phyloP scores from a whole-genome alignment of 2,113 vertebrate species.

The Equus quagga region DNA sequence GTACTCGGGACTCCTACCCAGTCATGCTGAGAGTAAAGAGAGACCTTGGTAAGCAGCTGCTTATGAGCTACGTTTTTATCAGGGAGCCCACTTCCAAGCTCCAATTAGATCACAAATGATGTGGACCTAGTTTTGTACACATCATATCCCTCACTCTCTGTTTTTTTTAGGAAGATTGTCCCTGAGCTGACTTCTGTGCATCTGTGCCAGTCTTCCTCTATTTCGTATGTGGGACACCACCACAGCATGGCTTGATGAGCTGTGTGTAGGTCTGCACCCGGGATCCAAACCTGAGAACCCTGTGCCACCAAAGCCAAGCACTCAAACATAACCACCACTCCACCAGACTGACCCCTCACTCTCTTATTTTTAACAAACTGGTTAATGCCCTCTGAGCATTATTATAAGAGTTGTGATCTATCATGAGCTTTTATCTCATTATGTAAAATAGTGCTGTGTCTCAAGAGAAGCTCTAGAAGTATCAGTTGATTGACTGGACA shows the following conservation, averaged over 20 bases:
- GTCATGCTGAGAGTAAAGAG: too few relatives aligned
- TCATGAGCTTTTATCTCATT: not conserved
- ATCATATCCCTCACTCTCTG: not conserved
- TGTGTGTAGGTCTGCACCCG: too few relatives aligned
- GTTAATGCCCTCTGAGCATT: not conserved
- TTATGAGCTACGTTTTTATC: not conserved
- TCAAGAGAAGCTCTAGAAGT: not conserved
- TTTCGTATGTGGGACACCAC: too few relatives aligned
- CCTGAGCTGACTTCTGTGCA: too few relatives aligned
- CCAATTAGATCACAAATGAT: not conserved
- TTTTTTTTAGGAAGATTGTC: too few relatives aligned
- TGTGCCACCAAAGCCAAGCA: too few relatives aligned
- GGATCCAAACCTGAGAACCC: too few relatives aligned
- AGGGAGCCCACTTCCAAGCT: not conserved
- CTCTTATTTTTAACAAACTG: not conserved
- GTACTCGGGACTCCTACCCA: rapidly evolving
- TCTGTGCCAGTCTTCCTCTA: too few relatives aligned
- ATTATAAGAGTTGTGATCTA: not conserved
- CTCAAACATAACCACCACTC: too few relatives aligned
- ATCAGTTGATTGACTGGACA: not conserved
- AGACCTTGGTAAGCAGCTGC: not conserved
- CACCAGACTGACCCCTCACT: too few relatives aligned
- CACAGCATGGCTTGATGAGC: too few relatives aligned
- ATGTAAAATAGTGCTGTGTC: not conserved
- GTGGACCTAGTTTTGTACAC: not conserved